Percentiles rank a stretch among this genome's conserved stretches.
Conservation (phyloP, 2,888 invertebrate species). For the Nycteola revayana region DNA sequence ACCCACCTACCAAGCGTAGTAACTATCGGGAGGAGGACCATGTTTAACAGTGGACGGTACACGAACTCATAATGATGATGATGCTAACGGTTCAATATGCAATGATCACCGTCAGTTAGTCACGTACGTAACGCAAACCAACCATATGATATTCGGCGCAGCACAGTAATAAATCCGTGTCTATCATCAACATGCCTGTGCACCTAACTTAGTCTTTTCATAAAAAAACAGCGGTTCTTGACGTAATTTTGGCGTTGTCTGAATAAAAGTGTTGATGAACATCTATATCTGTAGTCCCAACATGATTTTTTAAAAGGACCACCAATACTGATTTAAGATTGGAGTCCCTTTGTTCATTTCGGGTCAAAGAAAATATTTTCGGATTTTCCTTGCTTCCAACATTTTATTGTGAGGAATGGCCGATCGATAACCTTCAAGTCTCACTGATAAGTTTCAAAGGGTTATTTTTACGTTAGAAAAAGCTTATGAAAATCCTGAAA, state of each 20-base stretch:
- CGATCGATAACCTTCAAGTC: conserved; percentile 24
- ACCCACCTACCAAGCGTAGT: too few species aligned
- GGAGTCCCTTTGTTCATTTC: conserved; percentile 34
- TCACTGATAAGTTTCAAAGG: conserved; percentile 28
- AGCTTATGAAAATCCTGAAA: background rate
- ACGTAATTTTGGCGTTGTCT: conserved; percentile 40
- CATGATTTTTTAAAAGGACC: conserved; percentile 23
- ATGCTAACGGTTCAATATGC: too few species aligned
- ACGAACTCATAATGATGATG: too few species aligned
- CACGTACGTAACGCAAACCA: too few species aligned
- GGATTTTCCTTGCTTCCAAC: conserved; percentile 17
- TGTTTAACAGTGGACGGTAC: too few species aligned
- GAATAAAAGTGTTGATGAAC: conserved; percentile 33
- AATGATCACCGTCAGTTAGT: too few species aligned
- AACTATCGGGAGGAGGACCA: too few species aligned
- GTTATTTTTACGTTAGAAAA: conserved; percentile 11
- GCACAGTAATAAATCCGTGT: too few species aligned
- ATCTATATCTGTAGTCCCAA: conserved; percentile 24
- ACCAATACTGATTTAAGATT: conserved; percentile 36
- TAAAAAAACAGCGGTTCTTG: conserved; percentile 42
- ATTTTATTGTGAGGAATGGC: conserved; percentile 28
- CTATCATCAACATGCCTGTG: too few species aligned
- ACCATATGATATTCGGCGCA: too few species aligned
- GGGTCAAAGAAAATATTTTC: conserved; percentile 27
- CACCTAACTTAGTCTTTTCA: conserved; percentile 33